Percentiles rank a stretch among this genome's conserved stretches.
Conservation (phyloP, 2,888 invertebrate genomes). For the Cecidostiba fungosa region DNA sequence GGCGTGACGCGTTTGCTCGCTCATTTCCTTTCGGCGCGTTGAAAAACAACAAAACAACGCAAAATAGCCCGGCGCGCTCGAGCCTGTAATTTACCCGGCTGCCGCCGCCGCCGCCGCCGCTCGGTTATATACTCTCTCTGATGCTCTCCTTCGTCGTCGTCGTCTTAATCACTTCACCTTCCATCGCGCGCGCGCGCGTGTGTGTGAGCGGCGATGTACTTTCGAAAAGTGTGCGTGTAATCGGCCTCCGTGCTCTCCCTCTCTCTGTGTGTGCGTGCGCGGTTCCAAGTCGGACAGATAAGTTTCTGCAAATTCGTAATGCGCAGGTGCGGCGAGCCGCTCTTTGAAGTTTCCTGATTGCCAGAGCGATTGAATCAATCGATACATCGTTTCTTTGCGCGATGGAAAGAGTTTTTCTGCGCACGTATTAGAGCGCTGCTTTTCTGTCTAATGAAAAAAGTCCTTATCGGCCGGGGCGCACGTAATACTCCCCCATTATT, state of each 20-base stretch:
- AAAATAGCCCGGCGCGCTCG: slow-evolving; percentile 74
- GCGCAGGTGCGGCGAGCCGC: slow-evolving; percentile 15
- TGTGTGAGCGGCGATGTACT: not conserved
- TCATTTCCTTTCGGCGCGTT: slow-evolving; percentile 81
- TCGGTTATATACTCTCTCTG: slow-evolving; percentile 22
- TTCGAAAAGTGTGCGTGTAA: slow-evolving; percentile 13
- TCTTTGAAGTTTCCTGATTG: slow-evolving; percentile 21
- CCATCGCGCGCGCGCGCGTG: not conserved
- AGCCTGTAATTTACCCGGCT: slow-evolving; percentile 80
- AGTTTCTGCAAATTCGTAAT: slow-evolving; percentile 39
- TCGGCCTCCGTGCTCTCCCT: not conserved
- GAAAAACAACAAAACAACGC: slow-evolving; percentile 81
- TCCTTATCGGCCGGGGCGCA: not conserved
- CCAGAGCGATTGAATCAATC: slow-evolving; percentile 22
- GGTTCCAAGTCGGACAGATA: slow-evolving; percentile 33
- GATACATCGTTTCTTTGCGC: too few species aligned
- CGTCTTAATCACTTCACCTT: not conserved
- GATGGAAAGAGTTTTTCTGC: too few species aligned
- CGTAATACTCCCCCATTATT: slow-evolving; percentile 45
- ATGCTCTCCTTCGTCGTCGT: slow-evolving; percentile 8
- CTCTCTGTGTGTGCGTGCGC: not conserved
- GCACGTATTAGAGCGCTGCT: not conserved
- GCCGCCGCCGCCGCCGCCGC: slow-evolving; percentile 77
- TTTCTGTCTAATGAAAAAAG: slow-evolving; percentile 7
- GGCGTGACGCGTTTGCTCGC: slow-evolving; percentile 81